A percentile compares a stretch with the other conserved stretches of the same genome.
Conservation (phyloP, 92 coral and sea anemone genomes). For the Nematostella vectensis region DNA sequence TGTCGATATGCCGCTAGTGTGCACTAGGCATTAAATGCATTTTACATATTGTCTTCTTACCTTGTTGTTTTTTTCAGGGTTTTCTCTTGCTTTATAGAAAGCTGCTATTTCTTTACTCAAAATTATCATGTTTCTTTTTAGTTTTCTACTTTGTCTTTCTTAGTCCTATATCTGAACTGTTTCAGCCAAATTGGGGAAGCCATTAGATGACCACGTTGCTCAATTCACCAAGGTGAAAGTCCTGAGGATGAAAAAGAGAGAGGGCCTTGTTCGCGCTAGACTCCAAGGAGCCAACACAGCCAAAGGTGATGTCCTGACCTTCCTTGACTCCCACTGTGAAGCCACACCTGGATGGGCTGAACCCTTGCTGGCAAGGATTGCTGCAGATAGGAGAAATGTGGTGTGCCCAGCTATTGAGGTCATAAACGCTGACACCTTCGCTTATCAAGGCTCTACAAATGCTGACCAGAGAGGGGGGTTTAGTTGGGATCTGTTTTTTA, state of each 20-base stretch:
- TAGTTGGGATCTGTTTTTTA: conserved; percentile 97
- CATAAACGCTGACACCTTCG: conserved; percentile 92
- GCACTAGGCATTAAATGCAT: too few relatives aligned
- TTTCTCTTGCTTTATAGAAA: too few relatives aligned
- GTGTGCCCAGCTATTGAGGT: conserved; percentile 99
- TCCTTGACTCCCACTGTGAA: conserved; percentile 97
- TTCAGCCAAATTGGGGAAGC: conserved; percentile 75
- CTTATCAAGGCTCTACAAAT: conserved; percentile 92
- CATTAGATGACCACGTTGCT: conserved; percentile 74
- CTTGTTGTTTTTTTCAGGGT: too few relatives aligned
- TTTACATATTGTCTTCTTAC: too few relatives aligned
- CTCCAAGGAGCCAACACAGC: conserved; percentile 82
- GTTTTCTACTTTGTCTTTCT: too few relatives aligned
- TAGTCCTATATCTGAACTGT: too few relatives aligned
- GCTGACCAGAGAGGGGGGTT: conserved; percentile 98
- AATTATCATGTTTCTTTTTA: too few relatives aligned
- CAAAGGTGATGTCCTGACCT: conserved; percentile 86
- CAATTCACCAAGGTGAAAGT: conserved; percentile 77
- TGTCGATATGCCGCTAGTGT: too few relatives aligned
- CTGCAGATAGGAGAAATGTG: conserved; percentile 69
- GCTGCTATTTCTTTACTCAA: too few relatives aligned
- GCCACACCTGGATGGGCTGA: conserved; percentile 99
- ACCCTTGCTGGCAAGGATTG: conserved; percentile 90
- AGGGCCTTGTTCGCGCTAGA: conserved; percentile 94
- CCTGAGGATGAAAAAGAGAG: conserved; percentile 78